Percentiles rank a stretch among this genome's conserved stretches.
These are phyloP conservation scores for Ameiurus melas DNA, from an alignment of 2,113 vertebrate species.

Conservation along the genomic window DNA sequence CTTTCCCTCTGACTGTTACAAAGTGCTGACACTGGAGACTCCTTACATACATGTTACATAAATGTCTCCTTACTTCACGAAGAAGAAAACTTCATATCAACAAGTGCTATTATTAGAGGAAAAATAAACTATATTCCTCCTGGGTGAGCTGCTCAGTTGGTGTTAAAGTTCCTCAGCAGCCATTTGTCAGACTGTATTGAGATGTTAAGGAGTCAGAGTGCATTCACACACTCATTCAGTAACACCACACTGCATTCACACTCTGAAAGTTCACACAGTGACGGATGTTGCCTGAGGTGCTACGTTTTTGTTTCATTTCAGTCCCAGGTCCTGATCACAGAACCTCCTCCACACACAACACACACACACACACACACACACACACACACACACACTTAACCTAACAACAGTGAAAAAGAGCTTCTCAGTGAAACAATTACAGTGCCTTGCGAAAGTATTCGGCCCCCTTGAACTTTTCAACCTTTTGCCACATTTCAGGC, in stretches of 20 bases:
- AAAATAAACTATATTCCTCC: neutral
- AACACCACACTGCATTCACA: neutral
- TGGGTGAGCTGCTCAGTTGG: neutral
- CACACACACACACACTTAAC: neutral
- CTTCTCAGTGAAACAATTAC: neutral
- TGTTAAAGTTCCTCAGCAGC: neutral
- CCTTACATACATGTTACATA: neutral
- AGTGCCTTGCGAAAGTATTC: no score
- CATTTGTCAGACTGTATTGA: neutral
- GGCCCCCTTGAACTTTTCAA: no score
- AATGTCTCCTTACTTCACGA: neutral
- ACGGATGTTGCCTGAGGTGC: slow-evolving; percentile 16
- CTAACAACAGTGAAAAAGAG: neutral
- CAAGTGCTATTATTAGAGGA: no score
- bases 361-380: neutral
- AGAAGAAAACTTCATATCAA: neutral
- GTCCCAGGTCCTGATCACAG: neutral
- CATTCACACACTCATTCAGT: neutral
- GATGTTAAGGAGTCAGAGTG: neutral
- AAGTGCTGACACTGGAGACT: neutral
- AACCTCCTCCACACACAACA: slow-evolving; percentile 2
- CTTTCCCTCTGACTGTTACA: neutral
- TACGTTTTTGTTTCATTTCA: slow-evolving; percentile 37
- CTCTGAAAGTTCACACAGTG: slow-evolving; percentile 22
- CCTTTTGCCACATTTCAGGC: no score